Base-by-base conservation (phyloP, 2,113 vertebrate genomes). In the Puma concolor region DNA sequence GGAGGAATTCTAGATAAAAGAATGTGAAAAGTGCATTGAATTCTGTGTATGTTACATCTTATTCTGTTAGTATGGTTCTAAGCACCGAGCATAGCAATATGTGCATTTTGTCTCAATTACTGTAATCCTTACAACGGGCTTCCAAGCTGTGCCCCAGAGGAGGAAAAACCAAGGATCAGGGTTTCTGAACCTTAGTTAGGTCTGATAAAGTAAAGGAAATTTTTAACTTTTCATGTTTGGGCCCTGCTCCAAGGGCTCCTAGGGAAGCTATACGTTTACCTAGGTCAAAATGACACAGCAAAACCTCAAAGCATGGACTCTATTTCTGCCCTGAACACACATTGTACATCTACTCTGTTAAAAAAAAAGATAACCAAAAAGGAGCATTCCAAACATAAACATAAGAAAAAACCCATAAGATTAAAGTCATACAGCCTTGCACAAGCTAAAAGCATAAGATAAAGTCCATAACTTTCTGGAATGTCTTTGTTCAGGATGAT, bases 1-100 rank as follows among this genome's bases (percentile, higher is more conserved):
- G 31, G 50, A 95, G 21, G 50, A 76, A 66, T 52, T 85, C 57
- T 48, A 44, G 52, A 67, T 2, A 88, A 84, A 86, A 87, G 33
- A 4, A 81, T 94, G 52, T 71, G 74, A 95, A 94, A 84, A 72
- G 9, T 25, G 5, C 9, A 5, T 31, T 44, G 31, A 21, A 16
- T 66, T 44, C 21, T 60, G 36, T 31, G 1, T 41, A 15, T n/a
- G 2, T 15, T 27, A 7, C 2, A 16, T 27, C 16, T 50, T 13
- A 29, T 6, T 71, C 57, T n/a, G 52, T 60, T 48, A 41, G 31
- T 19, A 5, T 2, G 10, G 60, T 60, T 72, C 36, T 9, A 31
- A 50, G 17, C 27, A 31, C 5, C 2, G 1, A 4, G 12, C 1
- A 17, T 1, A 41, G 21, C 50, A 31, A 33, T 5, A 7, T 1